Conservation (phyloP, 2,888 invertebrate genomes). For the Atethmia centrago region DNA sequence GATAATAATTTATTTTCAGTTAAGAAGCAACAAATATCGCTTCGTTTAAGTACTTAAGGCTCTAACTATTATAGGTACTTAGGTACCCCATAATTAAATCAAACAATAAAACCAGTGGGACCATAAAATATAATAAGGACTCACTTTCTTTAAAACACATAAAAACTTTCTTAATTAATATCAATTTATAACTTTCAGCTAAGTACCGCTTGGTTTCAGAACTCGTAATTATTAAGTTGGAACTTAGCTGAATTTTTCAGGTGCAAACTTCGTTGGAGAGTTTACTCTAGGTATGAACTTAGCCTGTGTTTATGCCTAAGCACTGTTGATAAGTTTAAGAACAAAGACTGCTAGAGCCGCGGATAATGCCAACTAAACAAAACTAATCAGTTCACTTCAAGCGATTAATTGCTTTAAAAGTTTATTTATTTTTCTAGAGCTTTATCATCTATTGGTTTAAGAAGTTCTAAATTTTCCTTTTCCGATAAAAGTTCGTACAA, state of each 20-base stretch:
- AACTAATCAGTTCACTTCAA: slow-evolving; percentile 54
- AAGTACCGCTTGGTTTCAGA: slow-evolving; percentile 52
- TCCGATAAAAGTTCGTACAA: too few relatives aligned
- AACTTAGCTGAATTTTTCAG: slow-evolving; percentile 63
- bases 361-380: slow-evolving; percentile 46
- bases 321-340: slow-evolving; percentile 64
- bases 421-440: slow-evolving; percentile 28
- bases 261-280: slow-evolving; percentile 44
- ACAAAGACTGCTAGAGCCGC: slow-evolving; percentile 46
- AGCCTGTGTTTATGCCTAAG: slow-evolving; percentile 49
- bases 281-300: slow-evolving; percentile 47
- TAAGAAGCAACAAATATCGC: background rate
- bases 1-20: background rate
- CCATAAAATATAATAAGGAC: slow-evolving; percentile 20
- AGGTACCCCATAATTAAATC: slow-evolving; percentile 14
- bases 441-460: background rate
- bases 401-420: slow-evolving; percentile 44
- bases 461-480: background rate
- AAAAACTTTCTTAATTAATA: slow-evolving; percentile 56
- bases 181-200: slow-evolving; percentile 42
- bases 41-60: background rate
- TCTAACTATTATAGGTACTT: background rate
- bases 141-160: slow-evolving; percentile 36
- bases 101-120: slow-evolving; percentile 19
- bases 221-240: slow-evolving; percentile 53